Base-by-base conservation (phyloP, 2,888 invertebrate species). In the Leucophora obtusa region DNA sequence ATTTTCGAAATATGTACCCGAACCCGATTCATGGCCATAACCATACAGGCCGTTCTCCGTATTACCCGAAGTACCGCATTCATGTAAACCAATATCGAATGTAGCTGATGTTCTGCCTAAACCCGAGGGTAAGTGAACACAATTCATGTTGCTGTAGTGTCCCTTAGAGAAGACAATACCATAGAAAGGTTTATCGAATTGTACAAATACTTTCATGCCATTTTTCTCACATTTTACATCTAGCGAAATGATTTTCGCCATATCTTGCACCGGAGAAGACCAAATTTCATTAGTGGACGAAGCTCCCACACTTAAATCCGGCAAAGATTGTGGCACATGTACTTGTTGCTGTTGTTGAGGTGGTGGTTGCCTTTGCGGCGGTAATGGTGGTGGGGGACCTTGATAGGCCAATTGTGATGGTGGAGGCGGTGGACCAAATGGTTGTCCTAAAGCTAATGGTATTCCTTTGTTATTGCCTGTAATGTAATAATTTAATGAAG, bases 81-180 rank as follows among this genome's bases (percentile, higher is more conserved):
- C 95, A 86, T 97, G 96, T 56, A 97, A 95, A 51, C 96, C 95
- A 84, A 97, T 96, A 89, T 97, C 97, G 85, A 97, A 97, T 82
- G 96, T 96, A 18, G 97, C 96, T 15, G 96, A 95, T 0, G 95
- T 94, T 82, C 96, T 93, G 0, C 97, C 97, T 75, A 96, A 91
- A 3, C 97, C 96, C 1, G 97, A 96, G 8, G 97, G 97, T 79
- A 97, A 90, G 89, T 97, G 97, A 0, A 97, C 96, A 87, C 97
- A 97, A 88, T 96, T 96, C 69, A 95, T 94, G 87, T 97, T 97
- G 84, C 96, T 96, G 90, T 97, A 97, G 89, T 97, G 96, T 1
- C 97, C 97, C 90, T 97, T 97, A 82, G 96, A 97, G 92, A 97
- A 97, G 50, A 97, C 96, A 62, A 97, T 97, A n/a, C 97, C 97